A percentile compares a stretch with the other conserved stretches of the same genome.
Evolutionary conservation across 2,113 vertebrate species (phyloP).

Genomic region (Corythornis madagascariensis): DNA sequence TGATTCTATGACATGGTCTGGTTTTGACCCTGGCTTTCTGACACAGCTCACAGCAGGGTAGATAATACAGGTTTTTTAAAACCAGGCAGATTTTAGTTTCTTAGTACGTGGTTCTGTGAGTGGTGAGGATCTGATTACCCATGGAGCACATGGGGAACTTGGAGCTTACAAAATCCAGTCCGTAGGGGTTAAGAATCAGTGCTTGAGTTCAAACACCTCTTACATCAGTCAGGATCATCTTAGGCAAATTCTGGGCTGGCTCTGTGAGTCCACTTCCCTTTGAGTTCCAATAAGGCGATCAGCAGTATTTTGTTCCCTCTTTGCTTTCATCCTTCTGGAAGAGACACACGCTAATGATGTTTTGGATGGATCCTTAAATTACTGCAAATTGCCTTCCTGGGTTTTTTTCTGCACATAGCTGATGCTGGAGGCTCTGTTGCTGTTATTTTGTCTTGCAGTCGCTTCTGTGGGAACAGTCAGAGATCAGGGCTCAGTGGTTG

Average conservation of each 20-base stretch:
- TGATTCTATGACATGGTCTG: not conserved
- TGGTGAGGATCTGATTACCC: not conserved
- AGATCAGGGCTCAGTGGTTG: not conserved
- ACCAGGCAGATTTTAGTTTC: not conserved
- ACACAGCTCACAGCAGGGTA: not conserved
- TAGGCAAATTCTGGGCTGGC: not conserved
- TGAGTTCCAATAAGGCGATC: not conserved
- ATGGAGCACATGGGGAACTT: not conserved
- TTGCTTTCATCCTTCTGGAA: not conserved
- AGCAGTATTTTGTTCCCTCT: not conserved
- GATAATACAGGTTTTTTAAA: not conserved
- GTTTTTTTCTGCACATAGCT: not conserved
- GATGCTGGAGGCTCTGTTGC: not conserved
- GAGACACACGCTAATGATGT: not conserved
- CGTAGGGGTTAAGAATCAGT: not conserved
- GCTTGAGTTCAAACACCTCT: not conserved
- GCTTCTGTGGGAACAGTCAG: not conserved
- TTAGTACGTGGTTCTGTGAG: not conserved
- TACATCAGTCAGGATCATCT: not conserved
- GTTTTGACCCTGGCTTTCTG: not conserved
- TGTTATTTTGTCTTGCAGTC: not conserved
- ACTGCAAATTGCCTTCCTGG: not conserved
- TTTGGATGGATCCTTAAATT: slow-evolving; percentile 7
- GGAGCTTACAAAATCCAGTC: not conserved
- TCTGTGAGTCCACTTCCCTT: not conserved